Base-by-base conservation (phyloP, 1,140 invertebrate species). In the Diachasma alloeum region DNA sequence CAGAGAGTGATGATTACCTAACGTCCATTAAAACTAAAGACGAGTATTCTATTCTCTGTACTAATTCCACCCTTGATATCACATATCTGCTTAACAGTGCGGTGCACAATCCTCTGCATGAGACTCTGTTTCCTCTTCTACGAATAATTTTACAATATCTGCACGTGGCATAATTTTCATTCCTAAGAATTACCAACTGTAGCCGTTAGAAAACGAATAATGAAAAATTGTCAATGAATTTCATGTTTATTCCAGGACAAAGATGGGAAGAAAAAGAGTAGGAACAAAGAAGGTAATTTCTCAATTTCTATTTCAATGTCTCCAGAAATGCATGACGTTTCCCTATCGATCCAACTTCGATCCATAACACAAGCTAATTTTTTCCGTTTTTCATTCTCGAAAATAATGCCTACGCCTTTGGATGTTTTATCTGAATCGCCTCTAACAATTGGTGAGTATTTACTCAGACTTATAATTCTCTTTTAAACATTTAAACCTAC, bases 211-310 rank as follows among this genome's bases (percentile, higher is more conserved):
- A 17, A 24, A 19, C 39, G 15, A 44, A 15, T 74, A 22, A 31
- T 74, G 9, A 36, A n/a, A 59, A 42, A 36, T 22, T 36, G 53
- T 59, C 11, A 74, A 44, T 74, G 15, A 44, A 44, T n/a, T 13
- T 63, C 75, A 75, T 77, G 44, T 77, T 36, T 81, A 82, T 91
- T 85, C 67, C 91, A 96, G 95, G 94, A 95, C 80, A 95, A 95
- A 87, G 94, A 95, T 80, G 91, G 90, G 42, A 95, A 94, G 85
- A 95, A 95, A 90, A 95, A 95, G 86, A 93, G 93, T 80, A 92
- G 94, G 87, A 95, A 94, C 85, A 95, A 95, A 92, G 94, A 95
- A 94, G 94, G 94, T 95, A 91, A 92, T 72, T 37, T 66, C 1
- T 70, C 53, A 36, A 48, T 24, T 3, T 68, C 31, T 22, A 44